These are phyloP conservation scores for Sepiola atlantica DNA, from an alignment of 2,888 invertebrate genomes.

Conservation along the genomic window DNA sequence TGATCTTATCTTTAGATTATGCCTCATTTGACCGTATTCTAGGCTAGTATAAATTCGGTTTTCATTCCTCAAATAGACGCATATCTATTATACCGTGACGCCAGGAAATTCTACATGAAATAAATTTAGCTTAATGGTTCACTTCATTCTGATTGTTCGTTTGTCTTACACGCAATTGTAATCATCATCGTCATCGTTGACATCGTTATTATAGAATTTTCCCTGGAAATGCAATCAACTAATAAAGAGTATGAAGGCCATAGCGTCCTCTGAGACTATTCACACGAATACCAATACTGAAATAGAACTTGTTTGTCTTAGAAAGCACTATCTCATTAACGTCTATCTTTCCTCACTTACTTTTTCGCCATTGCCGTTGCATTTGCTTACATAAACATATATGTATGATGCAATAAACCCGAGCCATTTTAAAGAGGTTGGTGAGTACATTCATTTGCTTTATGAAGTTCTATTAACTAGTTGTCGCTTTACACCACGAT, in stretches of 20 bases:
- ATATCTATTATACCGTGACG: no score
- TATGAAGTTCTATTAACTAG: neutral
- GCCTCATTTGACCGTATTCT: no score
- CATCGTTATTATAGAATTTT: neutral
- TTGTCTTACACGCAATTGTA: no score
- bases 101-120: no score
- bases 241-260: neutral
- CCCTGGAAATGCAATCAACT: neutral
- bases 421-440: neutral
- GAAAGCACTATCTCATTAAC: neutral
- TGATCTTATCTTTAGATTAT: no score
- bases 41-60: no score
- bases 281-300: neutral
- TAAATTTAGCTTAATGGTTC: no score
- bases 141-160: no score
- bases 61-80: no score
- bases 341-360: neutral
- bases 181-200: neutral
- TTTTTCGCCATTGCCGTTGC: neutral
- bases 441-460: neutral
- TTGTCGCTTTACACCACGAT: neutral
- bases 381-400: neutral
- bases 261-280: neutral
- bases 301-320: neutral
- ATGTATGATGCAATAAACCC: neutral